A percentile compares a stretch with the other conserved stretches of the same genome.
These are phyloP conservation scores for Rotaria magnacalcarata DNA, from an alignment of 2,888 invertebrate genomes.

Conservation along the genomic window DNA sequence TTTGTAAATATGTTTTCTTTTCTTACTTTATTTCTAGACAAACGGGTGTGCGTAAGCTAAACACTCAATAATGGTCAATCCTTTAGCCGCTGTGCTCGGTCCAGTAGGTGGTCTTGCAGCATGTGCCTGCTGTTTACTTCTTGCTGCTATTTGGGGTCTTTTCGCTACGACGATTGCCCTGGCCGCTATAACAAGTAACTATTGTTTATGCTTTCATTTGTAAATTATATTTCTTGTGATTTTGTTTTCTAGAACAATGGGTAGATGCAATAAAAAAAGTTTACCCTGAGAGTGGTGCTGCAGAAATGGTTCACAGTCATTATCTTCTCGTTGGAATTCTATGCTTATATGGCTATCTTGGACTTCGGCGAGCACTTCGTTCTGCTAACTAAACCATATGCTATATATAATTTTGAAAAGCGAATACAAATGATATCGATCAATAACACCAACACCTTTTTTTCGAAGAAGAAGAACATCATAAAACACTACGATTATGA, in stretches of 20 bases:
- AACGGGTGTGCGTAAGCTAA: background rate
- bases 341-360: background rate
- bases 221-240: background rate
- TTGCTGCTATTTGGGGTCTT: conserved; percentile 33
- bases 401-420: background rate
- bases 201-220: background rate
- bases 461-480: background rate
- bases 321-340: background rate
- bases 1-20: background rate
- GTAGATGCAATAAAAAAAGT: background rate
- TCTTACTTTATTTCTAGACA: background rate
- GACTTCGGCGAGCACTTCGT: background rate
- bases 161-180: background rate
- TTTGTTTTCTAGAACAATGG: background rate
- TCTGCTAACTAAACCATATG: background rate
- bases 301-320: background rate
- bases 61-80: background rate
- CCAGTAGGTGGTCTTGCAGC: conserved; percentile 24
- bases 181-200: conserved; percentile 1
- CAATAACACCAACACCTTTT: background rate
- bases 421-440: conserved; percentile 32
- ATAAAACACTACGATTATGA: background rate
- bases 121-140: background rate
- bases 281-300: background rate
- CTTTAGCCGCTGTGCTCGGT: background rate